Evolutionary conservation across 2,797 vertebrate species (phyloP), one percentile per base, ranked within the genome.

Genomic region (Knipowitschia caucasica): DNA sequence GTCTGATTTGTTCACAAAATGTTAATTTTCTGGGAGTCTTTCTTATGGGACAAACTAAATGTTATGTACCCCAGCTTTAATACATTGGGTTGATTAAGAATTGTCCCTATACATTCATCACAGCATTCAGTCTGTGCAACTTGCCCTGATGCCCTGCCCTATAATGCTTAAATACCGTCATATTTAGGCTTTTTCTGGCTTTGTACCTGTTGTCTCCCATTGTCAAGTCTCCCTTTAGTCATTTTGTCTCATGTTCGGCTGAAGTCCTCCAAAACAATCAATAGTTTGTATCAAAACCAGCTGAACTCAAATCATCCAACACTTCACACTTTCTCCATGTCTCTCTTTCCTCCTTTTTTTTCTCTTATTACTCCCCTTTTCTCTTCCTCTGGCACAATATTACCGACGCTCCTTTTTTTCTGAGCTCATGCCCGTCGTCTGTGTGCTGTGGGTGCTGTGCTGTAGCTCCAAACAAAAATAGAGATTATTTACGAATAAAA

Each of bases 371-470:
- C 11, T 10, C 63, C 63, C 65, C 42, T 44, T 74, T 64, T 75
- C 77, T 81, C 59, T 68, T 69, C 66, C 62, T 76, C 73, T 81
- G 80, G 84, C 84, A 86, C 84, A 87, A 85, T 80, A 75, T 82
- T 86, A 85, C 74, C 74, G 69, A 77, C 67, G 31, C 56, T 36
- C 53, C 55, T 43, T 26, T 73, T 43, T 43, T 64, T 77, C 75
- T 81, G 71, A 81, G 77, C 46, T 71, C 70, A 58, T 49, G 29
- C 72, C 78, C 69, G 79, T 89, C 29, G 78, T 89, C 78, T 74
- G 69, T 88, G 87, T 89, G 81, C 85, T 80, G 86, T 91, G 83
- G 83, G 86, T 92, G 87, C 88, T 78, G 88, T 91, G 88, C 76
- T 77, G 89, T 90, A 89, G 81, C 85, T 89, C 83, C 81, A 83